These are phyloP conservation scores for pig (Sus scrofa) DNA, from an alignment of 2,113 vertebrate species.

Conservation along the genomic window DNA sequence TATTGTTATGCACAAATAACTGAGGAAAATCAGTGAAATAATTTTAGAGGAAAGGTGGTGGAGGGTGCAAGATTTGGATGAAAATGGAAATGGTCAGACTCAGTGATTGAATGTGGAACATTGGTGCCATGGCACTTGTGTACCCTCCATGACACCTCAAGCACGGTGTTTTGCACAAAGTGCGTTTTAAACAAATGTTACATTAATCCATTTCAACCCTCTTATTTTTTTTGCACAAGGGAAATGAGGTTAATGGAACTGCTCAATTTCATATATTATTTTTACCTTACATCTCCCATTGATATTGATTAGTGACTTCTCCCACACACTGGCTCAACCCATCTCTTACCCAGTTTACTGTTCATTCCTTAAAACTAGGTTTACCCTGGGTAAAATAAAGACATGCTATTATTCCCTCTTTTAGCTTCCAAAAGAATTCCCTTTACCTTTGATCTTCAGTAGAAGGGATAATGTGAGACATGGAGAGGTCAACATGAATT, in stretches of 20 bases:
- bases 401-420: neutral
- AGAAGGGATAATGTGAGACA: conserved; percentile 5
- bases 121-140: neutral
- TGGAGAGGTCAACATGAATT: neutral
- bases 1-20: neutral
- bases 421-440: neutral
- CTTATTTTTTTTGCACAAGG: neutral
- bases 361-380: neutral
- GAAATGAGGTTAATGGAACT: neutral
- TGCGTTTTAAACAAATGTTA: neutral
- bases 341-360: neutral
- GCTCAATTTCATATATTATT: neutral
- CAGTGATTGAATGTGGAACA: neutral
- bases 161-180: neutral
- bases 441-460: neutral
- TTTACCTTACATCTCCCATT: neutral
- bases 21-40: neutral
- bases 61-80: neutral
- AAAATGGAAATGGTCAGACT: neutral
- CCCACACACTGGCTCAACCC: neutral
- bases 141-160: neutral
- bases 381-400: neutral
- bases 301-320: neutral
- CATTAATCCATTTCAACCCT: neutral
- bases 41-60: neutral